These are phyloP conservation scores for Lagorchestes hirsutus DNA, from an alignment of 2,797 vertebrate genomes.

Conservation along the genomic window DNA sequence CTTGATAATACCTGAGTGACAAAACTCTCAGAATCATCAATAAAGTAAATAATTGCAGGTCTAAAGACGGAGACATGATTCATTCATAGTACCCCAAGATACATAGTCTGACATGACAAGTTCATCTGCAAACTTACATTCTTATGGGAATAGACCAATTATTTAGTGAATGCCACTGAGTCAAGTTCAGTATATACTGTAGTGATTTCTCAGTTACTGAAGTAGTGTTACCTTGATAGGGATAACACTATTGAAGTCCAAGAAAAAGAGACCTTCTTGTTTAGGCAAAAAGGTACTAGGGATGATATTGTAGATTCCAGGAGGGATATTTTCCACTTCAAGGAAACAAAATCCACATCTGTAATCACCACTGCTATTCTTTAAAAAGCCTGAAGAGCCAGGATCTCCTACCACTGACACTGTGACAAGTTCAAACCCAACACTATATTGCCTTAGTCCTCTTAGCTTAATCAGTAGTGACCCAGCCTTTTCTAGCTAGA, in stretches of 20 bases:
- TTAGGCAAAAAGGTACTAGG: conserved; percentile 97
- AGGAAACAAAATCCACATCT: conserved; percentile 99
- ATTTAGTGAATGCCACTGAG: not conserved
- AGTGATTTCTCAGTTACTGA: conserved; percentile 87
- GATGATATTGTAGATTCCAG: conserved; percentile 96
- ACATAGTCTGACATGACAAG: conserved; percentile 32
- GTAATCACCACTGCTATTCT: conserved; percentile 93
- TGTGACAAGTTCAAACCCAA: conserved; percentile 94
- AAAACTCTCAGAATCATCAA: conserved; percentile 55
- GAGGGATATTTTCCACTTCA: conserved; percentile 91
- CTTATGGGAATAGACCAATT: conserved; percentile 49
- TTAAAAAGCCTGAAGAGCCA: conserved; percentile 89
- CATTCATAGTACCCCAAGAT: conserved; percentile 52
- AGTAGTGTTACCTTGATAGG: conserved; percentile 93
- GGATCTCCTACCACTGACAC: conserved; percentile 92
- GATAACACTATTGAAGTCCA: conserved; percentile 92
- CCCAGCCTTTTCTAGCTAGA: conserved; percentile 93
- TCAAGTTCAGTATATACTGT: not conserved
- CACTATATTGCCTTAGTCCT: conserved; percentile 98
- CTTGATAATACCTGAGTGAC: conserved; percentile 65
- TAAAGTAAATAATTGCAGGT: conserved; percentile 43
- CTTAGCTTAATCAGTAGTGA: conserved; percentile 94
- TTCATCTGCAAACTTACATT: conserved; percentile 45
- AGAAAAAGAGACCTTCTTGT: conserved; percentile 98
- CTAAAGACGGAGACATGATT: conserved; percentile 46